Evolutionary conservation across 2,888 invertebrate genomes (phyloP), one percentile per base, ranked within the genome.

Genomic region (Leptinotarsa tumamoca): DNA sequence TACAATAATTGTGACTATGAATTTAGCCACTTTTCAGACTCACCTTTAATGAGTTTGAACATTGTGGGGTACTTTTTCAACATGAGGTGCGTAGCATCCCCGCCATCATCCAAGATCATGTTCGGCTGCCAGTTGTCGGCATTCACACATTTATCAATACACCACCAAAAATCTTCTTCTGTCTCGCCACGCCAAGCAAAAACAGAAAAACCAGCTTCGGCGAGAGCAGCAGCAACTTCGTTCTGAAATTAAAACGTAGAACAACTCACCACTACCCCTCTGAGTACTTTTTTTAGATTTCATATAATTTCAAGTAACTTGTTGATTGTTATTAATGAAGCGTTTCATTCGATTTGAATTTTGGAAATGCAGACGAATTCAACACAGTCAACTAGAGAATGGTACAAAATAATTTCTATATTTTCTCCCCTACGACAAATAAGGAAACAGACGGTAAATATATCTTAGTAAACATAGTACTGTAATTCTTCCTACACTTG

Each of bases 151-250:
- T 95, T 95, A 89, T 98, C 98, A 83, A 98, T 98, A 87, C 98
- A 98, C 98, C 98, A 98, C 98, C 98, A 98, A 89, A 98, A 98
- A 84, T 98, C 98, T 86, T 98, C 98, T 87, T 98, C 98, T 7
- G 96, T 96, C 88, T 98, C 98, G 0, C 98, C 97, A 73, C 98
- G 95, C 98, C 98, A 98, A 15, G 98, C 97, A 90, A 97, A 98
- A 79, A 98, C 93, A 2, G 98, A 93, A 87, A 94, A 95, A 15
- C 94, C 95, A 67, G 95, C 95, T 88, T 98, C 95, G 0, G 98
- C 98, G 79, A 98, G 89, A 0, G 98, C 98, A 0, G 98, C 98
- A 0, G 98, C 98, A 0, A 98, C 98, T 90, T 98, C 98, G 87
- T 99, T 98, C 94, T 98, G 85, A 83, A 84, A 78, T 15, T 0